Percentiles rank a stretch among this genome's conserved stretches.
Conservation (phyloP, 2,888 invertebrate genomes). For the Hypsopygia costalis region DNA sequence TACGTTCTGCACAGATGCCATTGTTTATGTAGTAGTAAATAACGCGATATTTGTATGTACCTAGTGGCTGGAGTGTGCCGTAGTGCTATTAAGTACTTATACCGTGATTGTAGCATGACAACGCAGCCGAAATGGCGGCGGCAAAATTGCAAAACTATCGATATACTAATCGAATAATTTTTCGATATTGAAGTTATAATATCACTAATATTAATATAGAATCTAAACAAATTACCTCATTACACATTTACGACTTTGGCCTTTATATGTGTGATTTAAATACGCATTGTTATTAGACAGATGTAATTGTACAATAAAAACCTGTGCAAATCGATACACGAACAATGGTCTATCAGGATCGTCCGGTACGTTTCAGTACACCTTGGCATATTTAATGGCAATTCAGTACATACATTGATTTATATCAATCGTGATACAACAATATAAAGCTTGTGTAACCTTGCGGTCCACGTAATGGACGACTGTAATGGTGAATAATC, state of each 20-base stretch:
- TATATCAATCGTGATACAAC: slow-evolving; percentile 40
- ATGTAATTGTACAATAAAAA: neutral
- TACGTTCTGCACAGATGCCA: no score
- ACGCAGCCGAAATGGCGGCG: no score
- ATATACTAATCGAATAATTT: no score
- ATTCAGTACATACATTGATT: slow-evolving; percentile 39
- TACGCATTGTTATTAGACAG: neutral
- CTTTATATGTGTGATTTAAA: slow-evolving; percentile 2
- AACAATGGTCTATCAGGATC: slow-evolving; percentile 47
- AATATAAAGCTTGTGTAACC: slow-evolving; percentile 15
- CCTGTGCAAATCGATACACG: slow-evolving; percentile 17
- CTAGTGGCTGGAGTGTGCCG: no score
- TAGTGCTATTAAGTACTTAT: no score
- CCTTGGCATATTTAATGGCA: slow-evolving; percentile 45
- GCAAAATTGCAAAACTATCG: no score
- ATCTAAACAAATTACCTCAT: no score
- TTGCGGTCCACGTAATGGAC: slow-evolving; percentile 6
- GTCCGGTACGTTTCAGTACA: slow-evolving; percentile 18
- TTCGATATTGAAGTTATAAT: no score
- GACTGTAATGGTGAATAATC: neutral
- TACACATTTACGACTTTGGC: neutral
- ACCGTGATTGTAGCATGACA: no score
- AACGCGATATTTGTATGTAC: no score
- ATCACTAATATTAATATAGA: no score
- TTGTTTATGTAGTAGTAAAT: no score